Evolutionary conservation across 2,113 vertebrate genomes (phyloP).

Genomic region (Galemys pyrenaicus): DNA sequence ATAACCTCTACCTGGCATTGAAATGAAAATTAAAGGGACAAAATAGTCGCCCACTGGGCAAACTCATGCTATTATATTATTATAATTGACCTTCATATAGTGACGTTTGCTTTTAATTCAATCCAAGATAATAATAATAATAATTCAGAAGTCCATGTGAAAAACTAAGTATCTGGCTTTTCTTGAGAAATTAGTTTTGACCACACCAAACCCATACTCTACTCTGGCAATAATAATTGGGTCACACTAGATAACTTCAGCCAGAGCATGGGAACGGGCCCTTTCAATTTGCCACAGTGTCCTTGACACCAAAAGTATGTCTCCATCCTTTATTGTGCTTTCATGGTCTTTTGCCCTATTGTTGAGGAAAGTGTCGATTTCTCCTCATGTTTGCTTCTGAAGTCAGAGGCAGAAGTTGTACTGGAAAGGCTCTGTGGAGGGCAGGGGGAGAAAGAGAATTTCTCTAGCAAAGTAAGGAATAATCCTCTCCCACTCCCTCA

Average conservation of each 20-base stretch:
- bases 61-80: background rate
- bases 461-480: background rate
- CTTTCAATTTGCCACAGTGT: background rate
- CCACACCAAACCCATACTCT: background rate
- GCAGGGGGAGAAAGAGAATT: background rate
- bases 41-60: background rate
- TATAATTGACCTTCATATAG: background rate
- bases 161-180: slow-evolving; percentile 13
- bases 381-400: background rate
- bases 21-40: background rate
- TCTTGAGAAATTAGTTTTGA: slow-evolving; percentile 5
- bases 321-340: background rate
- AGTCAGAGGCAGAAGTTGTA: background rate
- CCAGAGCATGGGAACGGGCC: background rate
- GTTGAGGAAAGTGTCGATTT: background rate
- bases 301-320: background rate
- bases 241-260: background rate
- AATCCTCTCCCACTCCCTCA: background rate
- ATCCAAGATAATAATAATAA: slow-evolving; percentile 32
- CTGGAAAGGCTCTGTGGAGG: background rate
- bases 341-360: background rate
- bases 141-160: background rate
- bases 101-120: slow-evolving; percentile 4
- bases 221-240: background rate
- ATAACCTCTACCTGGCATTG: background rate